Evolutionary conservation across 23 tunicate species (phyloP), one percentile per base, ranked within the genome.

Genomic region (Diplosoma virens): DNA sequence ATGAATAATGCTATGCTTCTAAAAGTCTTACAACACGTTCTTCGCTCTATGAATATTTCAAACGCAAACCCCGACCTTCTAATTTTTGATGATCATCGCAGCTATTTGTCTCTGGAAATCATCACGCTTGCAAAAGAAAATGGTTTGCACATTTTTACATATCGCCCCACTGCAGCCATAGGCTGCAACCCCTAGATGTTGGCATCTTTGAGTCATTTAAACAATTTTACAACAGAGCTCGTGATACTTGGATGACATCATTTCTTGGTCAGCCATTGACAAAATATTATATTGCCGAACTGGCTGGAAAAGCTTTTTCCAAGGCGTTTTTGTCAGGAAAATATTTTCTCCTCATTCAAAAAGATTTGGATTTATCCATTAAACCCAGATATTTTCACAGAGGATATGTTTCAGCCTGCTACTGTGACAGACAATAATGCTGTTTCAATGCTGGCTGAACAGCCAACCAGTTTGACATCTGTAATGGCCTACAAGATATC

Each of bases 201-300:
- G n/a, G 80, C 24, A 75, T 75, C 32, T 75, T 48, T 61, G 80
- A 75, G 18, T 75, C 80, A 61, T 71, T 71, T 47, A 71, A 71
- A 25, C 14, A 25, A 24, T 71, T 32, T 47, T n/a, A n/a, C n/a
- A n/a, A n/a, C n/a, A n/a, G n/a, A n/a, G n/a, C n/a, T n/a, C n/a
- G n/a, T n/a, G n/a, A 71, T 47, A 18, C 77, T 23, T 37, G 68
- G 70, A 17, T 47, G 20, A 47, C 69, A 17, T 6, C 77, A 6
- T n/a, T 47, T 22, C 77, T 70, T 14, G 73, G 48, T 5, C 48
- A 66, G 45, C 48, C 52, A 21, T 17, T 66, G 46, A 66, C 21
- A 9, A 71, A 37, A 37, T 71, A 74, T 56, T 59, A 58, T 24
- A 47, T 74, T 74, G 79, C 79, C 22, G 79, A 66, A 63, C 28